Evolutionary conservation across 2,113 vertebrate species (phyloP), one percentile per base, ranked within the genome.

Genomic region (Chloroceryle aenea): DNA sequence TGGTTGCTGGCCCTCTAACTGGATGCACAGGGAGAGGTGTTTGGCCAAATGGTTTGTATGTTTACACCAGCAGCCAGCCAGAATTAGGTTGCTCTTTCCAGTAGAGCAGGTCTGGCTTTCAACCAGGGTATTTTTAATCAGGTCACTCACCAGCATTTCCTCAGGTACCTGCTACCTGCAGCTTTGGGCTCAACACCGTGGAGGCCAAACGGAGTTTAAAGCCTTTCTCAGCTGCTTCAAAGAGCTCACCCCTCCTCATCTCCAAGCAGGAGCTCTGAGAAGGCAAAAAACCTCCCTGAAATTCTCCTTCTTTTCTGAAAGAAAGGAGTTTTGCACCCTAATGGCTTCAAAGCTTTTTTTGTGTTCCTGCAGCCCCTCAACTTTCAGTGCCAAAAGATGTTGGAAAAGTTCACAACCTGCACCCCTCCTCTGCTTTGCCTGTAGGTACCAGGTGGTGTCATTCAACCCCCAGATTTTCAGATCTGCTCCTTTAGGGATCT

Each of bases 361-460:
- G 29, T 43, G 16, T 38, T 59, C 56, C 34, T 0, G 0, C 9
- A 30, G 20, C 26, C 16, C 34, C 47, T 62, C 9, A 68, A 68
- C 40, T 20, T 34, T 38, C 0, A 0, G 42, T 34, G 30, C 38
- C 34, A 23, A 79, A 78, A 23, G 38, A 52, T 6, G 34, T 22
- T 52, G 55, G 48, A 38, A 30, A 62, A 34, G 27, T 22, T 61
- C n/a, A 10, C 7, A 40, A 87, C 19, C 16, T 1, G 0, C 50
- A 34, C 9, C 62, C 56, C 32, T n/a, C 69, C 32, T 43, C 42
- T 38, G 42, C 69, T 81, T 32, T 76, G 48, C 62, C 53, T 1
- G 0, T 9, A 42, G 47, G n/a, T 23, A 25, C 14, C 4, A 0
- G 21, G n/a, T 29, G 61, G 25, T 47, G 30, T 29, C 47, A 26